Evolutionary conservation across 2,113 vertebrate genomes (phyloP), one percentile per base, ranked within the genome.

Genomic region (Cavia porcellus): DNA sequence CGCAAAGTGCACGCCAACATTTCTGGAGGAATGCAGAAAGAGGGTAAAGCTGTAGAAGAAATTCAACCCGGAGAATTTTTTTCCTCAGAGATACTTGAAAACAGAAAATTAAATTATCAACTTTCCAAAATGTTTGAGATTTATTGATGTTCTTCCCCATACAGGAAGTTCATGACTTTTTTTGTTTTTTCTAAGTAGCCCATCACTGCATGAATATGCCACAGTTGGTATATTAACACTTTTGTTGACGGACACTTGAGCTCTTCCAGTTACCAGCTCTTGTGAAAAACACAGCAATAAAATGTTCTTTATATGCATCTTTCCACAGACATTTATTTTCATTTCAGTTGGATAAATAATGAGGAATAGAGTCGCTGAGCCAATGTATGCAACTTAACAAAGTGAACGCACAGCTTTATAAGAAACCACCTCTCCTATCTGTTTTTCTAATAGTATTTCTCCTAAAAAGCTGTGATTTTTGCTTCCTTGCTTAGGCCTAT

Each of bases 321-420:
- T 94, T 81, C 75, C 62, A 81, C 62, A 59, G 86, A 57, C n/a
- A 66, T 81, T 93, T 89, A n/a, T 52, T 92, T 92, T 90, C 20
- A 95, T 94, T 96, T 90, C 70, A 82, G 38, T 32, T 94, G 32
- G 28, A 45, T 72, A 96, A 95, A 90, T 70, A 85, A 90, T 7
- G 2, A 95, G 25, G 11, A 77, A 70, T 81, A 7, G n/a, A 74
- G 66, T 68, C 57, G 3, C 55, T 50, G 55, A 94, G 74, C 52
- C 80, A 89, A 87, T 83, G n/a, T 55, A 8, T 52, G 6, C 24
- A 66, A 75, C 47, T 70, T 77, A 45, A 68, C 79, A 81, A 90
- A 61, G n/a, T 47, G 8, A 30, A 50, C 19, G 32, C 57, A 9
- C 30, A 79, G 77, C 35, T 88, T 86, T 55, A 70, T 35, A 55